Evolutionary conservation across 2,888 invertebrate genomes (phyloP), one percentile per base, ranked within the genome.

Genomic region (Mythimna vitellina): DNA sequence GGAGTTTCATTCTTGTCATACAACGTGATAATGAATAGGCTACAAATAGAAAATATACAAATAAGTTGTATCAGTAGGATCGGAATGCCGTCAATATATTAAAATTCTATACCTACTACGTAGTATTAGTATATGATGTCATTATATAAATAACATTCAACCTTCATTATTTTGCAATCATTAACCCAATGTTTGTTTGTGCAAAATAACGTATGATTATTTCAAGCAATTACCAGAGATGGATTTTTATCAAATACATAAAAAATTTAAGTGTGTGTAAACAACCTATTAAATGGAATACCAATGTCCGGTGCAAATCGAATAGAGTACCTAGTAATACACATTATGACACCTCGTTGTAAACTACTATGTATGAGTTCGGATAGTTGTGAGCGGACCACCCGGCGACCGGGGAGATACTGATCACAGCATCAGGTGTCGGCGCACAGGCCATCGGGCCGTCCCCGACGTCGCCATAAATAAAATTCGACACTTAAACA

Each of bases 401-500:
- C 94, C 93, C 94, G 92, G 88, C 84, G 88, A 81, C 85, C 82
- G 82, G 65, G 77, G 67, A 88, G 93, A 94, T 94, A 94, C 89
- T 78, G 90, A 93, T 93, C 93, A 85, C 86, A 88, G 91, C 92
- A 88, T 94, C 93, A 93, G 91, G 93, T 93, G 94, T 92, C 93
- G 84, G 88, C 78, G 84, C 86, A 81, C 83, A 85, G 88, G 77
- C 88, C 89, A 87, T 85, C 87, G 85, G 82, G 79, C 81, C 85
- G 81, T 88, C 81, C 86, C 82, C 83, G 81, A 86, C 87, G 89
- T 89, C 91, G 88, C 89, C 89, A 90, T 95, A 92, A 95, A 95
- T 93, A 93, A 92, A 92, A 92, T 92, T 94, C 93, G 94, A 95
- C 94, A 91, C 89, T 89, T 89, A 92, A 90, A 95, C 94, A 95